Percentiles rank a stretch among this genome's conserved stretches.
Conservation (phyloP, 2,888 invertebrate genomes). For the Hipparchia sbordonii region DNA sequence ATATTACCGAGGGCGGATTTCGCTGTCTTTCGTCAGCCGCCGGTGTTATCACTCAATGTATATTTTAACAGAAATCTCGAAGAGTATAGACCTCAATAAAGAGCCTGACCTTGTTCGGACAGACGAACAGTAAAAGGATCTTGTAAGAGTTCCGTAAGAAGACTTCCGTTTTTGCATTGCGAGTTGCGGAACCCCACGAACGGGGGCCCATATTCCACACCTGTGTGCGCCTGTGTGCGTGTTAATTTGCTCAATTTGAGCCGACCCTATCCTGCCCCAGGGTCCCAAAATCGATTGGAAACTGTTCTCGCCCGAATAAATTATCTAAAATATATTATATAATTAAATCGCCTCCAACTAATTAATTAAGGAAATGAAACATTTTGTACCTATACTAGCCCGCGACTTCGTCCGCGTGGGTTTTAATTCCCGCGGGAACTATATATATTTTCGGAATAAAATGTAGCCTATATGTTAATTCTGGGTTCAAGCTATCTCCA, state of each 20-base stretch:
- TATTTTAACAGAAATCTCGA: too few species aligned
- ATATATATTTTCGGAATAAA: too few species aligned
- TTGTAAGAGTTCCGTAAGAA: too few species aligned
- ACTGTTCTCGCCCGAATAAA: slow-evolving; percentile 18
- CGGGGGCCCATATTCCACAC: slow-evolving; percentile 52
- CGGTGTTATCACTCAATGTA: too few species aligned
- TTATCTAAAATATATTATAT: too few species aligned
- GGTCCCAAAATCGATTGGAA: slow-evolving; percentile 36
- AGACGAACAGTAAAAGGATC: not conserved
- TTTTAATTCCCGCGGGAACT: not conserved
- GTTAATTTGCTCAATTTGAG: too few species aligned
- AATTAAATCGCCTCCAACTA: slow-evolving; percentile 26
- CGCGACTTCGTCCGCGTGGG: not conserved
- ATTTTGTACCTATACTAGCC: not conserved
- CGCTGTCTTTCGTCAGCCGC: too few species aligned
- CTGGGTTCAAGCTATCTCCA: too few species aligned
- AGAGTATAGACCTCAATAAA: too few species aligned
- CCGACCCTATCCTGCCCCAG: not conserved
- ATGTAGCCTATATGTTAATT: too few species aligned
- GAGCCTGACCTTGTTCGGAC: not conserved
- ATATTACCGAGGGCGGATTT: too few species aligned
- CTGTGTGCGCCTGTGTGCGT: slow-evolving; percentile 47
- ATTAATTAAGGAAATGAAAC: slow-evolving; percentile 16
- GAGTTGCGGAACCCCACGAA: not conserved
- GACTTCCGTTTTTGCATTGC: not conserved